Evolutionary conservation across 1,140 invertebrate species (phyloP).

Genomic region (Yoshiicerus persimilis): DNA sequence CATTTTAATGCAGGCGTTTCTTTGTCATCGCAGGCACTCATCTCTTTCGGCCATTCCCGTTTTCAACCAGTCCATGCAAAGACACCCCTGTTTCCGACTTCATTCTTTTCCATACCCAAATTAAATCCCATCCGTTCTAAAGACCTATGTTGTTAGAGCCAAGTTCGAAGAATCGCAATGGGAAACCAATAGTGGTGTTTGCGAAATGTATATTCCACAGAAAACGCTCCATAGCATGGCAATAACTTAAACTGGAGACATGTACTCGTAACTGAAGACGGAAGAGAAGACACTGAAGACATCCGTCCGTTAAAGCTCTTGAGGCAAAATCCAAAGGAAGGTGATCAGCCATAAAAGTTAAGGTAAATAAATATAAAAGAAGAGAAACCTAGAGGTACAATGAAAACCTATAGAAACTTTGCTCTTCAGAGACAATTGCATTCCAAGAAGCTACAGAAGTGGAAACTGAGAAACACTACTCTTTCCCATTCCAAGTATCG

Average conservation of each 20-base stretch:
- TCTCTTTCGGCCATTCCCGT: too few relatives aligned
- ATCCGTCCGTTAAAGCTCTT: neutral
- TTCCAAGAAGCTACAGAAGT: neutral
- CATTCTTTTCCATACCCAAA: too few relatives aligned
- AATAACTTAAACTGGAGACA: neutral
- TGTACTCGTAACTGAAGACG: neutral
- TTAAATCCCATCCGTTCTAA: too few relatives aligned
- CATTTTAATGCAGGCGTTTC: too few relatives aligned
- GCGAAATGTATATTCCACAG: neutral
- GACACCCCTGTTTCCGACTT: too few relatives aligned
- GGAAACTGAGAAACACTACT: neutral
- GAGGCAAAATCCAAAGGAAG: neutral
- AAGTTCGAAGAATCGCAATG: neutral
- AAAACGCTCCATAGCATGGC: neutral
- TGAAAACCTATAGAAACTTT: neutral
- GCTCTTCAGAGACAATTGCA: neutral
- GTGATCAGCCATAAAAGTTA: neutral
- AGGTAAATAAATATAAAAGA: neutral
- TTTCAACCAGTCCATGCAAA: too few relatives aligned
- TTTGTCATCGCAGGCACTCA: too few relatives aligned
- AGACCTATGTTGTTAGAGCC: neutral
- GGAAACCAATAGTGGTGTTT: neutral
- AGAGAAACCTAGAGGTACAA: too few relatives aligned
- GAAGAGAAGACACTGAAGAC: neutral
- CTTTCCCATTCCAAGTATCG: neutral